Evolutionary conservation across 2,888 invertebrate genomes (phyloP).

Genomic region (Sphaeridia pumilis): DNA sequence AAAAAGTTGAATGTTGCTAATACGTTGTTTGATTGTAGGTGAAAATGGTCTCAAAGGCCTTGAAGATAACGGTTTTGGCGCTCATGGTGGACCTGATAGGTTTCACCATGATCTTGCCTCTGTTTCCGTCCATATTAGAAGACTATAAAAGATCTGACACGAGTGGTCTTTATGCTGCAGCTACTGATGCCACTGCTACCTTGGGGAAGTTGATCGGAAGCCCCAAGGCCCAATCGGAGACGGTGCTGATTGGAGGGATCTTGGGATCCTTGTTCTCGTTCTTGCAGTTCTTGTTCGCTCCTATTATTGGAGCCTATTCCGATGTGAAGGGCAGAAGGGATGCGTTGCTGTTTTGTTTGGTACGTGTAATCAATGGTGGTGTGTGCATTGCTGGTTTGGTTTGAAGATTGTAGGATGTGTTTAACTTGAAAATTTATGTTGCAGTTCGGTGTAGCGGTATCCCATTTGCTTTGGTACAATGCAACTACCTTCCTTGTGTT

Average conservation of each 20-base stretch:
- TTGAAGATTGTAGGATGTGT: no score
- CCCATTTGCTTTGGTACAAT: slow-evolving; percentile 79
- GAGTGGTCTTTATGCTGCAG: slow-evolving; percentile 53
- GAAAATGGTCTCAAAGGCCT: no score
- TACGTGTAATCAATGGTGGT: slow-evolving; percentile 44
- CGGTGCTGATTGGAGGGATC: slow-evolving; percentile 48
- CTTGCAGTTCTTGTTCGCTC: slow-evolving; percentile 86
- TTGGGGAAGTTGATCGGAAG: slow-evolving; percentile 73
- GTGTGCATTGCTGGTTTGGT: no score
- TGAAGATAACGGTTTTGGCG: slow-evolving; percentile 18
- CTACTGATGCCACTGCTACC: slow-evolving; percentile 53
- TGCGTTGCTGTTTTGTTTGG: slow-evolving; percentile 70
- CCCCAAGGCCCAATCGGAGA: slow-evolving; percentile 46
- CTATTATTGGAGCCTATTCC: slow-evolving; percentile 85
- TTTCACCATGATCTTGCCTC: slow-evolving; percentile 95
- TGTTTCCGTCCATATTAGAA: slow-evolving; percentile 83
- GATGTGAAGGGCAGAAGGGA: slow-evolving; percentile 89
- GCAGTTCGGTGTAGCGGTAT: slow-evolving; percentile 69
- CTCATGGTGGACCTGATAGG: slow-evolving; percentile 84
- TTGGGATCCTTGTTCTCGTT: slow-evolving; percentile 94
- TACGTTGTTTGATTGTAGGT: no score
- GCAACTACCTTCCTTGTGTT: slow-evolving; percentile 80
- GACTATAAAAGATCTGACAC: slow-evolving; percentile 65
- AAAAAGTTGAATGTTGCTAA: no score
- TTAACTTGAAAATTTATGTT: no score